Evolutionary conservation across 2,113 vertebrate species (phyloP).

Genomic region (Nothocercus nigrocapillus): DNA sequence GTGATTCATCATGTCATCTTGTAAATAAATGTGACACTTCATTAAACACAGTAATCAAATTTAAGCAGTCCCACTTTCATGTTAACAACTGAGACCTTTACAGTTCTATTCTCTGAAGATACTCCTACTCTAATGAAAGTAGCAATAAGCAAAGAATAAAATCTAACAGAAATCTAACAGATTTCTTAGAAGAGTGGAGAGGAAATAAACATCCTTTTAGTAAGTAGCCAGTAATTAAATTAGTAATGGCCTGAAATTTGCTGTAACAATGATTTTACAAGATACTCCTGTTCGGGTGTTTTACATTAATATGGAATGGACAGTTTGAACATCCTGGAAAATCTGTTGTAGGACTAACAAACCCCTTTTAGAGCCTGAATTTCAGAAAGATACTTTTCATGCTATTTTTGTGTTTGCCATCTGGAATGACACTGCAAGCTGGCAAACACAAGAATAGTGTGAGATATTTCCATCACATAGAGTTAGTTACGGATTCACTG

Average conservation of each 20-base stretch:
- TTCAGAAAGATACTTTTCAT: conserved; percentile 55
- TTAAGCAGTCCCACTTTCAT: conserved; percentile 72
- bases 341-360: conserved; percentile 34
- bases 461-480: conserved; percentile 56
- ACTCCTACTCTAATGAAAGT: conserved; percentile 50
- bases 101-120: conserved; percentile 58
- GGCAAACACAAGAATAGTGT: conserved; percentile 61
- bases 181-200: background rate
- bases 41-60: conserved; percentile 84
- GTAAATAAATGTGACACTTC: conserved; percentile 83
- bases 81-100: conserved; percentile 73
- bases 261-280: conserved; percentile 29
- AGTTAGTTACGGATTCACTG: conserved; percentile 42
- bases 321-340: conserved; percentile 1
- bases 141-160: conserved; percentile 25
- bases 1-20: conserved; percentile 79
- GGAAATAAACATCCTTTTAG: conserved; percentile 39
- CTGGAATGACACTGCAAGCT: conserved; percentile 75
- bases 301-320: background rate
- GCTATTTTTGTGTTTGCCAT: conserved; percentile 76
- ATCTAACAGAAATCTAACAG: background rate
- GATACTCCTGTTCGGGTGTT: background rate
- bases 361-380: conserved; percentile 39
- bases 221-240: background rate
- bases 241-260: conserved; percentile 37